Evolutionary conservation across 2,797 vertebrate species (phyloP), one percentile per base, ranked within the genome.

Genomic region (Mus spretus): DNA sequence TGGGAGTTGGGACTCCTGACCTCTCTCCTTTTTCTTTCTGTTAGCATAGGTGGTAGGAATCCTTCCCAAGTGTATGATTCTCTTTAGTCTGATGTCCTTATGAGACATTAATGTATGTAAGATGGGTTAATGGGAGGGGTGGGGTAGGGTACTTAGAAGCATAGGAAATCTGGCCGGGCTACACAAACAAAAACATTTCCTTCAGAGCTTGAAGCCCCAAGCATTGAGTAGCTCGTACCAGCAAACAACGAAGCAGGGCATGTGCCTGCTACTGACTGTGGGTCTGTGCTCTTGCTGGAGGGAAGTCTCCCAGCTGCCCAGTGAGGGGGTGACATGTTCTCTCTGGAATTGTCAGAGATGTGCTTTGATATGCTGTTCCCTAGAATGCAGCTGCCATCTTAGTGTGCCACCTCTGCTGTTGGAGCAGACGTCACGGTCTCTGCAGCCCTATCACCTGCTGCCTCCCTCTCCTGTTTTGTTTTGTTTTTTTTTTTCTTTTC

Each of bases 131-230:
- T 28, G 40, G 75, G 31, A 40, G 28, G 34, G 47, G 1, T 28
- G 6, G 55, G 20, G 9, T 6, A 34, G 78, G 96, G 94, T 96
- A 97, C 97, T 96, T 97, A 97, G 97, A 96, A 95, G 96, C 97
- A 80, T 89, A 97, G 98, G 98, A 98, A 98, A 98, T 98, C 98
- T 98, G 98, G 96, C 97, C 97, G 97, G 0, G 0, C 97, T 98
- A 82, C 96, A 94, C 95, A 98, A 98, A 98, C 97, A 98, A 97
- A 98, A 98, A 97, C 98, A 98, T 98, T 98, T 98, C 98, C 98
- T 98, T 93, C 89, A 90, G 96, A 97, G 96, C 97, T 88, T 91
- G 0, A 53, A 80, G 97, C 97, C 97, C 95, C 90, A 2, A 93
- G 96, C 95, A 90, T 78, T 34, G 4, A 92, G 97, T 0, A 96